Conservation (phyloP, 2,113 vertebrate species). For the Gobio gobio region DNA sequence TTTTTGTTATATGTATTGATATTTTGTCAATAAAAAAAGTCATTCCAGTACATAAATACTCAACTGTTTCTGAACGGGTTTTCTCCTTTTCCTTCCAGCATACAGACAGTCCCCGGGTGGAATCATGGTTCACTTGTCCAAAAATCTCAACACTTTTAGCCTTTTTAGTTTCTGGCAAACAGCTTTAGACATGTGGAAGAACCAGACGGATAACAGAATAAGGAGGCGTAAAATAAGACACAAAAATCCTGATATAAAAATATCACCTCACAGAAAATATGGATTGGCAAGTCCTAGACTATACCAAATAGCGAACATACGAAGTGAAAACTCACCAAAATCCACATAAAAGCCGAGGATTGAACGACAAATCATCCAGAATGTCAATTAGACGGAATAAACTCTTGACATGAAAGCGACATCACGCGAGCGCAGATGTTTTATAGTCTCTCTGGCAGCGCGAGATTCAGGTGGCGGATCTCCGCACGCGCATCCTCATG, state of each 20-base stretch:
- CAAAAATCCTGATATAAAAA: background rate
- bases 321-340: constrained; percentile 2
- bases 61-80: constrained; percentile 87
- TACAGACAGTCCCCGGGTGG: constrained; percentile 84
- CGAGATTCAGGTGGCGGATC: constrained; percentile 57
- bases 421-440: constrained; percentile 28
- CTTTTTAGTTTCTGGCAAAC: background rate
- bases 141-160: background rate
- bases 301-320: background rate
- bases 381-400: background rate
- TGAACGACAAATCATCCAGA: background rate
- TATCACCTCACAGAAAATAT: background rate
- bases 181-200: background rate
- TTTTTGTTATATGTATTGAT: background rate
- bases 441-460: constrained; percentile 54
- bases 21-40: background rate
- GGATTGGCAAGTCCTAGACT: background rate
- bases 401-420: background rate
- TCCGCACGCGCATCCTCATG: constrained; percentile 25
- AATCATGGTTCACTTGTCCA: constrained; percentile 74
- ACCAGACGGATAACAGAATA: background rate
- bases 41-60: constrained; percentile 57
- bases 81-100: constrained; percentile 84
- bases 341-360: background rate
- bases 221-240: background rate